Percentiles rank a stretch among this genome's conserved stretches.
phyloP scores from a whole-genome alignment of 1,140 invertebrate species.

The Drosophila jambulina region DNA sequence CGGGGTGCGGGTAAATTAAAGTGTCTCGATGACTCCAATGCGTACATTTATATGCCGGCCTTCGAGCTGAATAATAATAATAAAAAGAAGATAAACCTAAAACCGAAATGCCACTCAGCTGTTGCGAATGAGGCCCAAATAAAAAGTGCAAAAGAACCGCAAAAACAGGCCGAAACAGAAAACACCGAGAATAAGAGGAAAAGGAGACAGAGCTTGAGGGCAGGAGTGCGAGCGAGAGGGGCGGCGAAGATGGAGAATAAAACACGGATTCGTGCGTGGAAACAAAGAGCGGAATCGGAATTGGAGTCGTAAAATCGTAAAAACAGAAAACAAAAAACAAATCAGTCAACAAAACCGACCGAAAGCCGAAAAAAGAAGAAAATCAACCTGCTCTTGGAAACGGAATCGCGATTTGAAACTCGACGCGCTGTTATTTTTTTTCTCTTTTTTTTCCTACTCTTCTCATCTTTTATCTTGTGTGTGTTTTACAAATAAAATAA shows the following conservation, averaged over 20 bases:
- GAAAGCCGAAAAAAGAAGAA: slow-evolving; percentile 7
- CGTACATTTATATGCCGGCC: slow-evolving; percentile 12
- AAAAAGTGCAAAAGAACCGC: slow-evolving; percentile 33
- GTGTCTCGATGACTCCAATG: slow-evolving; percentile 9
- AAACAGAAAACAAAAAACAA: slow-evolving; percentile 17
- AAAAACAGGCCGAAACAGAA: slow-evolving; percentile 11
- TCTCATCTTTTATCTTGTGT: slow-evolving; percentile 47
- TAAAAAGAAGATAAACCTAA: background rate
- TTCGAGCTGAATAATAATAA: slow-evolving; percentile 14
- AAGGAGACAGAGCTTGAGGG: background rate
- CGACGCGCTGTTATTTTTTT: slow-evolving; percentile 14
- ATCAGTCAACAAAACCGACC: slow-evolving; percentile 1
- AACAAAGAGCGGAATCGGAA: slow-evolving; percentile 38
- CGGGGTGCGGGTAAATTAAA: slow-evolving; percentile 25
- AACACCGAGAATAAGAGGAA: slow-evolving; percentile 11
- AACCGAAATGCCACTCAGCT: slow-evolving; percentile 41
- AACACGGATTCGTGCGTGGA: slow-evolving; percentile 32
- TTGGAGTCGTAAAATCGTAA: slow-evolving; percentile 38
- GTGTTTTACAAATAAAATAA: slow-evolving; percentile 31
- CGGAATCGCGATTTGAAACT: slow-evolving; percentile 17
- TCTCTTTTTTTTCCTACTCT: background rate
- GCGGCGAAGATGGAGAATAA: slow-evolving; percentile 31
- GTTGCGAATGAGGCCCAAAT: slow-evolving; percentile 35
- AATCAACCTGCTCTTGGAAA: slow-evolving; percentile 39
- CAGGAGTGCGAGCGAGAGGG: background rate